These are phyloP conservation scores for Caenorhabditis uteleia DNA, from an alignment of 2,888 invertebrate species.

Conservation along the genomic window DNA sequence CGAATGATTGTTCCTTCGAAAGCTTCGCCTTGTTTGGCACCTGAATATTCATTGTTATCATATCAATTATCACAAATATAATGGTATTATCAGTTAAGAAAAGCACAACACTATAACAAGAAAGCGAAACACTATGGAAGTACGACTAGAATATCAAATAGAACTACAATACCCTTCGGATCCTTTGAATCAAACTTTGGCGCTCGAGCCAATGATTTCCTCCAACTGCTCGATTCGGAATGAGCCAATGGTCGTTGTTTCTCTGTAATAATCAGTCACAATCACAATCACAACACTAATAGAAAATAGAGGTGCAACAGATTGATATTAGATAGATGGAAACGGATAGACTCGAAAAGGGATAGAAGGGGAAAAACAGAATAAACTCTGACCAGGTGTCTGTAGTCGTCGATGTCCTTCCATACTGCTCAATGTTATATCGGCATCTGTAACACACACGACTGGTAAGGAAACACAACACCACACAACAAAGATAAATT, in stretches of 20 bases:
- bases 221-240: slow-evolving; percentile 65
- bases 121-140: no score
- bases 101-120: slow-evolving; percentile 28
- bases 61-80: not conserved
- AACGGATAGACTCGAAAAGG: slow-evolving; percentile 6
- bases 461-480: slow-evolving; percentile 21
- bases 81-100: no score
- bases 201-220: slow-evolving; percentile 65
- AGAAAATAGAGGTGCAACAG: slow-evolving; percentile 1
- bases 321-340: slow-evolving; percentile 13
- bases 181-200: slow-evolving; percentile 66
- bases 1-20: slow-evolving; percentile 68
- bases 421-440: slow-evolving; percentile 56
- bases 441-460: slow-evolving; percentile 47
- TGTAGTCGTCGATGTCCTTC: slow-evolving; percentile 48
- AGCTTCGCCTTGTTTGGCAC: slow-evolving; percentile 62
- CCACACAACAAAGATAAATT: slow-evolving; percentile 8
- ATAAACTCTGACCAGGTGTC: slow-evolving; percentile 33
- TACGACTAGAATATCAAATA: no score
- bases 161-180: slow-evolving; percentile 37
- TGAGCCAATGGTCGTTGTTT: slow-evolving; percentile 44
- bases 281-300: slow-evolving; percentile 34
- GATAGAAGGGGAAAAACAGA: slow-evolving; percentile 8
- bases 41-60: slow-evolving; percentile 45
- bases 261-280: slow-evolving; percentile 55